These are phyloP conservation scores for Drosophila littoralis DNA, from an alignment of 1,140 invertebrate genomes.

Conservation along the genomic window DNA sequence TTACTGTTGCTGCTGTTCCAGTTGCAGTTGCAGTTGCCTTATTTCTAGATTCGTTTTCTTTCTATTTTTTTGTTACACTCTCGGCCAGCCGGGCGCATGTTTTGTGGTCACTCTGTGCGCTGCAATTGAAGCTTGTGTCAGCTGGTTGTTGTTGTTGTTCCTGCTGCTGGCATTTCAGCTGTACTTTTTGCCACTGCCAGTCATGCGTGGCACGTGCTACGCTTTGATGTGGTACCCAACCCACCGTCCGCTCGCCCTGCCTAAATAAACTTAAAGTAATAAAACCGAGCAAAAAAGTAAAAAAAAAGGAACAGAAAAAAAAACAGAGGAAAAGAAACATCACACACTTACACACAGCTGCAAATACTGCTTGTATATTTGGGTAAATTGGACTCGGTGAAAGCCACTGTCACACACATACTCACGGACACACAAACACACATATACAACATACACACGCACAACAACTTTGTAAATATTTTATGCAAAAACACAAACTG, in stretches of 20 bases:
- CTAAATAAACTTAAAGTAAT: constrained; percentile 82
- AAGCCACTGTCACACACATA: constrained; percentile 55
- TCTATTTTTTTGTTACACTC: constrained; percentile 10
- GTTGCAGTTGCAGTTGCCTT: constrained; percentile 9
- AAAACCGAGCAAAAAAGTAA: constrained; percentile 55
- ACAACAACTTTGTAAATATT: constrained; percentile 76
- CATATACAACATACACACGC: constrained; percentile 29
- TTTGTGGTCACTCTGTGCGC: constrained; percentile 76
- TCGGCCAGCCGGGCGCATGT: constrained; percentile 61
- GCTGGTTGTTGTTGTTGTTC: constrained; percentile 22
- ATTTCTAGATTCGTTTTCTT: constrained; percentile 9
- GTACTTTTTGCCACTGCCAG: constrained; percentile 76
- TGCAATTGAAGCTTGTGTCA: constrained; percentile 67
- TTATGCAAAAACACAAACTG: constrained; percentile 78
- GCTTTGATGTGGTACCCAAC: constrained; percentile 72
- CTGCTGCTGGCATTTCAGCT: constrained; percentile 42
- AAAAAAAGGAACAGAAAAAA: constrained; percentile 1
- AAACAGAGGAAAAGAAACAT: constrained; percentile 29
- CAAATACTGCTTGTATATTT: constrained; percentile 76
- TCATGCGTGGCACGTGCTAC: constrained; percentile 80
- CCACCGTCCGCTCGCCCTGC: constrained; percentile 32
- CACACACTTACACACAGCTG: constrained; percentile 40
- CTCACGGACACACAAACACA: constrained; percentile 35
- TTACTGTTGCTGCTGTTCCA: constrained; percentile 50
- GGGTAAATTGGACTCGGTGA: constrained; percentile 74